phyloP scores from a whole-genome alignment of 2,113 vertebrate genomes.

The Cinclus mexicanus region DNA sequence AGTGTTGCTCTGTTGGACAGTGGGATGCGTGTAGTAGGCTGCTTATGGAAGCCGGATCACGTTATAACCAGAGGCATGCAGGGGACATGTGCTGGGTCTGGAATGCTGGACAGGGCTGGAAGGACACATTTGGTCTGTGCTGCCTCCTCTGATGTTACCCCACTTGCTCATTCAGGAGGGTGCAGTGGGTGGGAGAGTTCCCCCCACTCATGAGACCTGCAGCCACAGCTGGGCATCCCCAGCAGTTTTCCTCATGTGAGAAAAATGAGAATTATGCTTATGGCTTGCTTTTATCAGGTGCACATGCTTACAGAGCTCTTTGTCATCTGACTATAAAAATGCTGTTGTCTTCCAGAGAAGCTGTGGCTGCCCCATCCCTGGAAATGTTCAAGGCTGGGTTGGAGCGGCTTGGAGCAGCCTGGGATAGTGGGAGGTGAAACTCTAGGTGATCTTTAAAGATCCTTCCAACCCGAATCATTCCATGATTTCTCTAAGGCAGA shows the following conservation, averaged over 20 bases:
- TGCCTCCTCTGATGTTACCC: neutral
- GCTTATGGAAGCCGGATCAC: neutral
- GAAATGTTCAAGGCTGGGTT: neutral
- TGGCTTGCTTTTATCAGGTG: neutral
- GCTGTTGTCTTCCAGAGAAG: neutral
- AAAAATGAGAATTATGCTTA: neutral
- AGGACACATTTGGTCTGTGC: neutral
- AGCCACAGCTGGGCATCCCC: neutral
- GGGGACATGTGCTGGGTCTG: neutral
- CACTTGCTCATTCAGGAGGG: neutral
- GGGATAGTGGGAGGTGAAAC: neutral
- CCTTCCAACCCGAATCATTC: neutral
- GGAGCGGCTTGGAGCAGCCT: neutral
- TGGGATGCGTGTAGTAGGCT: neutral
- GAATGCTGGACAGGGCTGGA: neutral
- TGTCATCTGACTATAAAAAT: neutral
- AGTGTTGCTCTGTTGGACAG: accelerated
- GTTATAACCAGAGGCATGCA: neutral
- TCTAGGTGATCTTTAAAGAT: neutral
- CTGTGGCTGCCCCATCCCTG: neutral
- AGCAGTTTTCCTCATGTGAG: accelerated
- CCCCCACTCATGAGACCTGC: accelerated
- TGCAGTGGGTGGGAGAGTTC: neutral
- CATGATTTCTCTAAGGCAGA: neutral
- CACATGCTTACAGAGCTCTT: neutral